phyloP scores from a whole-genome alignment of 2,113 vertebrate species.

The Aix galericulata region DNA sequence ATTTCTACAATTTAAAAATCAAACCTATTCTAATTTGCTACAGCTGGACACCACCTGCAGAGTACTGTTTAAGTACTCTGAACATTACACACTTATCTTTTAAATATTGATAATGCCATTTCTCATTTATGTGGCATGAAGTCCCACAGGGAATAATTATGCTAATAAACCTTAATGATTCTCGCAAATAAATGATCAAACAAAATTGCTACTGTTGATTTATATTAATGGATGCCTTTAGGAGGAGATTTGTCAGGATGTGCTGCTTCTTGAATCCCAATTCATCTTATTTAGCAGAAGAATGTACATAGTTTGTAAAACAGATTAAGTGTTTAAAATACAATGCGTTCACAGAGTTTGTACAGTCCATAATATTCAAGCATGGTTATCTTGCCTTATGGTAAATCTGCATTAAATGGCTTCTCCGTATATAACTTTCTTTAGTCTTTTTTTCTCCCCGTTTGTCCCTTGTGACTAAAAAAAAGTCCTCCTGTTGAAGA shows the following conservation, averaged over 20 bases:
- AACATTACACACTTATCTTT: conserved; percentile 78
- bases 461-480: not conserved
- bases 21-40: conserved; percentile 74
- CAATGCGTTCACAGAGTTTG: conserved; percentile 72
- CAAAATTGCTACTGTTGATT: conserved; percentile 84
- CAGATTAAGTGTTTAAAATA: conserved; percentile 79
- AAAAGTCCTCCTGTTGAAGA: not conserved
- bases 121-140: conserved; percentile 82
- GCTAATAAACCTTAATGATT: conserved; percentile 88
- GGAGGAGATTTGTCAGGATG: conserved; percentile 80
- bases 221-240: conserved; percentile 87
- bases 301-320: conserved; percentile 77
- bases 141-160: conserved; percentile 86
- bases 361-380: conserved; percentile 62
- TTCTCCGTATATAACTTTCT: conserved; percentile 51
- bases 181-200: conserved; percentile 87
- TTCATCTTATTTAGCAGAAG: conserved; percentile 81
- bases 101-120: conserved; percentile 87
- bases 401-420: conserved; percentile 67
- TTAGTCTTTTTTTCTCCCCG: not conserved
- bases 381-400: conserved; percentile 68
- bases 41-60: conserved; percentile 84
- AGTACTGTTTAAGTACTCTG: conserved; percentile 71
- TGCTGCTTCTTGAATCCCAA: conserved; percentile 77
- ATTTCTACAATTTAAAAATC: conserved; percentile 66